These are phyloP conservation scores for Verasper variegatus DNA, from an alignment of 2,113 vertebrate genomes.

Conservation along the genomic window DNA sequence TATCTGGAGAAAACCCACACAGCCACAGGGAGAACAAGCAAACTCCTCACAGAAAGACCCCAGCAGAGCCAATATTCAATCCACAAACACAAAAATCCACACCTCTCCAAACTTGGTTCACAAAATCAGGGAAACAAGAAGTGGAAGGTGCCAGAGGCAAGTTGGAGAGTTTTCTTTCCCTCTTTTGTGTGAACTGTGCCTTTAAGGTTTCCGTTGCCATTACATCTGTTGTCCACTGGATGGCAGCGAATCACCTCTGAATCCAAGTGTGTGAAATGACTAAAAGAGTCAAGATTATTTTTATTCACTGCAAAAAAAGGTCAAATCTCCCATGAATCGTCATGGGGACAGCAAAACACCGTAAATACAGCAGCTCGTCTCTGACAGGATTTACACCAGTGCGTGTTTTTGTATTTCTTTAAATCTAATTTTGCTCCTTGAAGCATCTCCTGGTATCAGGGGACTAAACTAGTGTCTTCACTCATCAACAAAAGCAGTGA, in stretches of 20 bases:
- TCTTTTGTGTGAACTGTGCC: neutral
- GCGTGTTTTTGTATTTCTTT: neutral
- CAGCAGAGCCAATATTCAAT: too few relatives aligned
- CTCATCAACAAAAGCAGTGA: slow-evolving; percentile 7
- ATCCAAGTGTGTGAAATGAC: neutral
- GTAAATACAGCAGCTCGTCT: neutral
- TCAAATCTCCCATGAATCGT: neutral
- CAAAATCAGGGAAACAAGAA: neutral
- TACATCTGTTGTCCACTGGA: slow-evolving; percentile 38
- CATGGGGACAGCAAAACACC: neutral
- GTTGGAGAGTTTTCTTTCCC: neutral
- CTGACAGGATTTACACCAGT: neutral
- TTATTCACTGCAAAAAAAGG: neutral
- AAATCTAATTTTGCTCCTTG: neutral
- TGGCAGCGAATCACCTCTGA: slow-evolving; percentile 49
- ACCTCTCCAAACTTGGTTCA: neutral
- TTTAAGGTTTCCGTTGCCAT: slow-evolving; percentile 5
- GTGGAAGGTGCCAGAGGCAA: neutral
- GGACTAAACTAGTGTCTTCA: neutral
- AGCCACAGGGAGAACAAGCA: too few relatives aligned
- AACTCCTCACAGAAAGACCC: too few relatives aligned
- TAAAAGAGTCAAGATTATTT: neutral
- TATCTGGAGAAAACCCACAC: too few relatives aligned
- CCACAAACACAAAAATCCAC: neutral
- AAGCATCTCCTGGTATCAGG: too few relatives aligned